Evolutionary conservation across 2,888 invertebrate genomes (phyloP).

Genomic region (Eubasilissa splendida): DNA sequence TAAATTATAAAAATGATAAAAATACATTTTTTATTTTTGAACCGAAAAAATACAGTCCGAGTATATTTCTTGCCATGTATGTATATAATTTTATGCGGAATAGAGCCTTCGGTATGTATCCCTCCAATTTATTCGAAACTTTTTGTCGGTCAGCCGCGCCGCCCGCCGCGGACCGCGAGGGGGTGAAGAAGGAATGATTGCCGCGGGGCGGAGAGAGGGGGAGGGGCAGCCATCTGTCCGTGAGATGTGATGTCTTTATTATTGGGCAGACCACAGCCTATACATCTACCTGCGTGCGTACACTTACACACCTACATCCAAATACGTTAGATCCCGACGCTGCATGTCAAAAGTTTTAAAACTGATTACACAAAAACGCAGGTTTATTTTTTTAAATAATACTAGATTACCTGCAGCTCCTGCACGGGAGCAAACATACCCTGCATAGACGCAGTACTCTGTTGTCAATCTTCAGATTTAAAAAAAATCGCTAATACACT

Average conservation of each 20-base stretch:
- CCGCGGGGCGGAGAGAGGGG: slow-evolving; percentile 28
- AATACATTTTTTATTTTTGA: too few relatives aligned
- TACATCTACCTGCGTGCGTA: slow-evolving; percentile 15
- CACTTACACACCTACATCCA: slow-evolving; percentile 19
- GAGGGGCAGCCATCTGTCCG: slow-evolving; percentile 43
- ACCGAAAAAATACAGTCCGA: too few relatives aligned
- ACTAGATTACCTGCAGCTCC: too few relatives aligned
- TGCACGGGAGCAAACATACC: too few relatives aligned
- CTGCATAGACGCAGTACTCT: too few relatives aligned
- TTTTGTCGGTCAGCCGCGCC: slow-evolving; percentile 8
- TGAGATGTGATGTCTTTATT: slow-evolving; percentile 54
- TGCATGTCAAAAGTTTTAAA: background rate
- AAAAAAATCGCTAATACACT: too few relatives aligned
- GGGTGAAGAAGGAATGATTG: background rate
- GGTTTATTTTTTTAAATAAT: too few relatives aligned
- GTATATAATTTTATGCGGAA: background rate
- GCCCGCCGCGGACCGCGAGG: background rate
- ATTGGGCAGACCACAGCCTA: slow-evolving; percentile 44
- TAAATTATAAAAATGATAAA: too few relatives aligned
- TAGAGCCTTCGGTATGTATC: slow-evolving; percentile 1
- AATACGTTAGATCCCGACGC: background rate
- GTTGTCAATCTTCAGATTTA: too few relatives aligned
- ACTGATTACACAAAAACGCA: too few relatives aligned
- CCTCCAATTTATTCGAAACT: slow-evolving; percentile 13
- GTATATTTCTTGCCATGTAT: background rate